phyloP scores from a whole-genome alignment of 2,888 invertebrate species.

The Macrosoma leucophasiata region DNA sequence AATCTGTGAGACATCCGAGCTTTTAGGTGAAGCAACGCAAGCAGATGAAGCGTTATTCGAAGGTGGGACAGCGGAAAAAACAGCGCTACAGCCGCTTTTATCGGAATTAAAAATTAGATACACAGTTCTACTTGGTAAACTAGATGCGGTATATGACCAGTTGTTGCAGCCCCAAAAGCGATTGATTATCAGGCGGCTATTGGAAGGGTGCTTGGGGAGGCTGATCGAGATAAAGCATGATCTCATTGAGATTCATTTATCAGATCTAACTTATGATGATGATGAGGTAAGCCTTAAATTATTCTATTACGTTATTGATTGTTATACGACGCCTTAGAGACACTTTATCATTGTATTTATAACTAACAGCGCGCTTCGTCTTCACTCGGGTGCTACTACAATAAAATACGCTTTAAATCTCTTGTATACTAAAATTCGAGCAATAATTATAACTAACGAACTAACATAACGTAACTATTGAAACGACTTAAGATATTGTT shows the following conservation, averaged over 20 bases:
- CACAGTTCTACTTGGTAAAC: conserved; percentile 81
- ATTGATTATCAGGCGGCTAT: conserved; percentile 80
- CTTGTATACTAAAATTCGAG: no score
- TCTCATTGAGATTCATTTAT: conserved; percentile 88
- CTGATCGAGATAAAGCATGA: conserved; percentile 92
- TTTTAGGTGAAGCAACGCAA: conserved; percentile 75
- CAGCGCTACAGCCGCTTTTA: conserved; percentile 76
- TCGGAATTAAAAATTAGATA: conserved; percentile 88
- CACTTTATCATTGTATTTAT: no score
- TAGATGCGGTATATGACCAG: conserved; percentile 92
- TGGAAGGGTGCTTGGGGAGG: conserved; percentile 88
- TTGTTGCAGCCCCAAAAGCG: conserved; percentile 95
- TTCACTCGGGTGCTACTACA: no score
- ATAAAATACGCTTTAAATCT: no score
- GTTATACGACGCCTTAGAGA: no score
- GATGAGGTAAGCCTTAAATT: conserved; percentile 54
- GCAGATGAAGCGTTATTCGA: conserved; percentile 78
- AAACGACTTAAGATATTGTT: no score
- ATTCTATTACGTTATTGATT: no score
- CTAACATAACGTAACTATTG: no score
- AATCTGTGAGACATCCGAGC: conserved; percentile 76
- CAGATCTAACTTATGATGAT: conserved; percentile 92
- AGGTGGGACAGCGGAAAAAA: conserved; percentile 75
- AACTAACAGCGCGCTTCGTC: no score
- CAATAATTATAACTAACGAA: no score